Conservation (phyloP, 2,888 invertebrate genomes). For the Azorinus chamasolen region DNA sequence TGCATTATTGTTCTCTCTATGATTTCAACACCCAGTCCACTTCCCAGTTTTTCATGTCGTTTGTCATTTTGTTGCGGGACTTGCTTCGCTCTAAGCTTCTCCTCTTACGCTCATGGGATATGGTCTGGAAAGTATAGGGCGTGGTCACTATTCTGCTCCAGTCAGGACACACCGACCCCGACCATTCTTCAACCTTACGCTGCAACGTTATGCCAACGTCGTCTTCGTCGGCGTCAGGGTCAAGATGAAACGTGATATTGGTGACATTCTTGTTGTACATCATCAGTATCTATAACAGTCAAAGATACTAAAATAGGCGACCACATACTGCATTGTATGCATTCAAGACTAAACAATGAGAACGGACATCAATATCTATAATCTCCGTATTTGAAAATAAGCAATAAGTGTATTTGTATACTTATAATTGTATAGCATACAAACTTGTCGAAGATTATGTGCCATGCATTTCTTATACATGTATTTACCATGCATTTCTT, state of each 20-base stretch:
- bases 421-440: no score
- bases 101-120: conserved; percentile 51
- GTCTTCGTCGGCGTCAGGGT: conserved; percentile 58
- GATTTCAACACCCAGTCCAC: conserved; percentile 69
- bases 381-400: no score
- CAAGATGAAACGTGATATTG: conserved; percentile 54
- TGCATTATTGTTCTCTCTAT: no score
- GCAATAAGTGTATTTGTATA: no score
- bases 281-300: conserved; percentile 71
- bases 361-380: no score
- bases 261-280: conserved; percentile 69
- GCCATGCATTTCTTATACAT: no score
- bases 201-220: conserved; percentile 60
- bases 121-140: conserved; percentile 55
- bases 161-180: conserved; percentile 61
- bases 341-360: no score
- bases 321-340: no score
- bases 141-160: conserved; percentile 65
- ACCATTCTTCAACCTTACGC: conserved; percentile 70
- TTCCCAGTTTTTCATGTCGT: conserved; percentile 69
- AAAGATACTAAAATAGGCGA: no score
- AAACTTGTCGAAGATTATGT: no score
- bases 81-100: conserved; percentile 66
- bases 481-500: no score
- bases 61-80: conserved; percentile 64